Percentiles rank a stretch among this genome's conserved stretches.
phyloP scores from a whole-genome alignment of 2,113 vertebrate species.

The Eidolon helvum region DNA sequence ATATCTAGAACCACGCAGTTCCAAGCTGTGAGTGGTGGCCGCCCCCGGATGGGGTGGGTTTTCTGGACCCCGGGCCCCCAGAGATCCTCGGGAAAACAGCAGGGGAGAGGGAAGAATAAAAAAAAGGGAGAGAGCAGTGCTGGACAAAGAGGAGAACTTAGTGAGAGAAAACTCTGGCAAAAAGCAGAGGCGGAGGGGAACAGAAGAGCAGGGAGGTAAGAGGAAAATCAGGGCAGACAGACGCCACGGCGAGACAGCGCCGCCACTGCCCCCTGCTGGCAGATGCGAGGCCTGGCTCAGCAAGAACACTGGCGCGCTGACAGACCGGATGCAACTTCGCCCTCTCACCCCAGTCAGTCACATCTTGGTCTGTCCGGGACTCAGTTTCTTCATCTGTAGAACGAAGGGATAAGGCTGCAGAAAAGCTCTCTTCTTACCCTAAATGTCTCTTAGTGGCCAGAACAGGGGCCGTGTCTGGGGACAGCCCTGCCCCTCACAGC shows the following conservation, averaged over 20 bases:
- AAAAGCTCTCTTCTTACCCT: neutral
- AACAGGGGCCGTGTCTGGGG: neutral
- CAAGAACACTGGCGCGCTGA: neutral
- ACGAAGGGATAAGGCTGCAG: neutral
- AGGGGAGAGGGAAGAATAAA: neutral
- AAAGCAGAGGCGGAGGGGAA: neutral
- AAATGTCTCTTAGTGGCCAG: neutral
- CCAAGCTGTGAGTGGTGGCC: neutral
- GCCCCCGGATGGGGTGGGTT: fast-evolving
- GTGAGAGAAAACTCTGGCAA: neutral
- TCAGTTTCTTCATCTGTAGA: neutral
- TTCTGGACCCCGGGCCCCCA: neutral
- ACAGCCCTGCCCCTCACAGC: fast-evolving
- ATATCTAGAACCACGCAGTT: too few relatives aligned
- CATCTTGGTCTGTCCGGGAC: neutral
- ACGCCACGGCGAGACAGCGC: neutral
- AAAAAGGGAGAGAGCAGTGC: neutral
- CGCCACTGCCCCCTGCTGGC: constrained; percentile 27
- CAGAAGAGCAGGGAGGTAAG: neutral
- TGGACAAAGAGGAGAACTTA: neutral
- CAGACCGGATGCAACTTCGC: fast-evolving
- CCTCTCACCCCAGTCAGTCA: neutral
- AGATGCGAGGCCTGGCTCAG: fast-evolving
- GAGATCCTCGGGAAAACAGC: neutral
- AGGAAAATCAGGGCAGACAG: neutral